phyloP scores from a whole-genome alignment of 2,888 invertebrate genomes.

The Antitype chi region DNA sequence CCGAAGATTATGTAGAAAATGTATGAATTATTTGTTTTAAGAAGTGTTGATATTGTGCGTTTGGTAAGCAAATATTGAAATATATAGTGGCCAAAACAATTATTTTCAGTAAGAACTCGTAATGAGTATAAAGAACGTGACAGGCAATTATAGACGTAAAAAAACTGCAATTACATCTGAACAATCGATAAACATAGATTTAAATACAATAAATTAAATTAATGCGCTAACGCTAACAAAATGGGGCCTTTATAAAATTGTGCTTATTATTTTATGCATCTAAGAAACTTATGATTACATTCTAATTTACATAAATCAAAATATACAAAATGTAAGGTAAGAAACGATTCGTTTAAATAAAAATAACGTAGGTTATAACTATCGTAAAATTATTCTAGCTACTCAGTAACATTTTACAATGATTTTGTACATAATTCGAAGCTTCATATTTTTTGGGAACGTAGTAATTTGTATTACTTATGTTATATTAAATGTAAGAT shows the following conservation, averaged over 20 bases:
- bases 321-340: constrained; percentile 65
- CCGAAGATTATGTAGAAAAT: background rate
- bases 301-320: constrained; percentile 62
- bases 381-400: constrained; percentile 85
- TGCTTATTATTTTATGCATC: constrained; percentile 45
- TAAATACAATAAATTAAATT: constrained; percentile 8
- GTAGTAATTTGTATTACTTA: constrained; percentile 68
- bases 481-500: constrained; percentile 49
- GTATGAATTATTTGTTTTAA: constrained; percentile 21
- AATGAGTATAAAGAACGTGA: background rate
- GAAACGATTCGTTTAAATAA: constrained; percentile 56
- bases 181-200: background rate
- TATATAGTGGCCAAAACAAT: constrained; percentile 14
- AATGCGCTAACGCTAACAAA: constrained; percentile 37
- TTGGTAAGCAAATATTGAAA: constrained; percentile 22
- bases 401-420: constrained; percentile 81
- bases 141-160: background rate
- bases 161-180: background rate
- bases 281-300: constrained; percentile 58
- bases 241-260: constrained; percentile 59
- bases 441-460: constrained; percentile 78
- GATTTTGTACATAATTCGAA: constrained; percentile 87
- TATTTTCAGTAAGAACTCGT: constrained; percentile 1
- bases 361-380: constrained; percentile 60
- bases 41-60: constrained; percentile 50